These are phyloP conservation scores for Protophormia terraenovae DNA, from an alignment of 2,888 invertebrate genomes.

Conservation along the genomic window DNA sequence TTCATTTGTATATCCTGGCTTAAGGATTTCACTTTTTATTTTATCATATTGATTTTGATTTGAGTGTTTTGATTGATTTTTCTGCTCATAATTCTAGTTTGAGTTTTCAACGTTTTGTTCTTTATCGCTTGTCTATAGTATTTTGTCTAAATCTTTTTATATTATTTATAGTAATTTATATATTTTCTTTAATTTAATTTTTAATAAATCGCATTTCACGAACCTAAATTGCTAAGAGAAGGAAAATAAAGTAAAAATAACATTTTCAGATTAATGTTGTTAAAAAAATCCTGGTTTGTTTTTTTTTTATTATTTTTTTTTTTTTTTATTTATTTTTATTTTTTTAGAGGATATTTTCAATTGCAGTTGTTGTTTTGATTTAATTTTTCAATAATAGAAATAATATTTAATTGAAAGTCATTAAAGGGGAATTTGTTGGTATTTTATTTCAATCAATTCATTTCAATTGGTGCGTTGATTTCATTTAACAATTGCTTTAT, in stretches of 20 bases:
- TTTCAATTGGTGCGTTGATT: conserved; percentile 10
- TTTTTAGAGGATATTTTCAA: background rate
- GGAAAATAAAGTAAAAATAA: conserved; percentile 81
- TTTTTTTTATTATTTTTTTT: conserved; percentile 64
- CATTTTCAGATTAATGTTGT: conserved; percentile 79
- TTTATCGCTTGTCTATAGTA: background rate
- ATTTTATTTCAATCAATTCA: conserved; percentile 41
- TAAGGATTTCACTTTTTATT: no score
- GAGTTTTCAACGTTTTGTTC: background rate
- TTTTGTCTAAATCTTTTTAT: conserved; percentile 29
- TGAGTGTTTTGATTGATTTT: background rate
- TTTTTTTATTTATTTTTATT: no score
- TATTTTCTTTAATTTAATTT: conserved; percentile 68
- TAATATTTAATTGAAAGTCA: conserved; percentile 29
- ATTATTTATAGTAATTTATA: conserved; percentile 46
- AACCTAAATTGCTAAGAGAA: conserved; percentile 81
- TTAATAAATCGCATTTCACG: conserved; percentile 71
- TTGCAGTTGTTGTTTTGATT: conserved; percentile 34
- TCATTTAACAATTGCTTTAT: conserved; percentile 47
- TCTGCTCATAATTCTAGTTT: background rate
- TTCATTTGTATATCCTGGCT: no score
- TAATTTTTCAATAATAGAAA: background rate
- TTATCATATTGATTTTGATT: no score
- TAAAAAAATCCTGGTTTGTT: conserved; percentile 71
- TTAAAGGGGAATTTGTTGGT: conserved; percentile 37